Conservation (phyloP, 2,113 vertebrate species). For the Grus americana region DNA sequence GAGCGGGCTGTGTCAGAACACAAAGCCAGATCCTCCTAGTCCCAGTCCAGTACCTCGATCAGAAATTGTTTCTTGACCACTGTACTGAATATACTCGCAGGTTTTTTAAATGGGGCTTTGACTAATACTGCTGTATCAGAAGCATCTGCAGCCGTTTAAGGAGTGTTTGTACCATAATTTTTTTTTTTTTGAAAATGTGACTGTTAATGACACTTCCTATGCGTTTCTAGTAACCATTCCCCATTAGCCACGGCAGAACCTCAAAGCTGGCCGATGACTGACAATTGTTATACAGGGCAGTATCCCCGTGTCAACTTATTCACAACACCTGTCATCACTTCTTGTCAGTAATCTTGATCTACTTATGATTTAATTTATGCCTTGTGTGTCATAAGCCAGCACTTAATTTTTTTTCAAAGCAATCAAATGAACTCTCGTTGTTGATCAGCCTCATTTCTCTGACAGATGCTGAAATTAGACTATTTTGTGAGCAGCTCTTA, state of each 20-base stretch:
- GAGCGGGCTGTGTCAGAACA: constrained; percentile 17
- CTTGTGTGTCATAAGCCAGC: constrained; percentile 46
- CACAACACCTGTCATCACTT: constrained; percentile 76
- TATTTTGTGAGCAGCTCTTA: not conserved
- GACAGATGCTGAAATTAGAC: constrained; percentile 55
- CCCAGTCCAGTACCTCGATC: not conserved
- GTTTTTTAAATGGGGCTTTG: not conserved
- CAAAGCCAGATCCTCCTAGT: not conserved
- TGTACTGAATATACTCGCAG: not conserved
- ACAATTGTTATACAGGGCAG: constrained; percentile 60
- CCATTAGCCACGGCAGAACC: not conserved
- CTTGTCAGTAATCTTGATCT: constrained; percentile 64
- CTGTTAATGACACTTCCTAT: not conserved
- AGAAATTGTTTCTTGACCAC: not conserved
- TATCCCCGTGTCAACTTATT: constrained; percentile 59
- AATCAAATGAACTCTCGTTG: constrained; percentile 25
- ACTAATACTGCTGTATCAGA: not conserved
- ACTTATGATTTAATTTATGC: constrained; percentile 73
- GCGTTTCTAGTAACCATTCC: not conserved
- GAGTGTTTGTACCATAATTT: not conserved
- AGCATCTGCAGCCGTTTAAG: not conserved
- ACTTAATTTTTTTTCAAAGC: constrained; percentile 43
- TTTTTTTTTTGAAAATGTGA: not conserved
- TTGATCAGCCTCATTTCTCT: constrained; percentile 33
- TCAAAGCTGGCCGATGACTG: constrained; percentile 63